phyloP scores from a whole-genome alignment of 2,888 invertebrate genomes.

The Ochropleura plecta region DNA sequence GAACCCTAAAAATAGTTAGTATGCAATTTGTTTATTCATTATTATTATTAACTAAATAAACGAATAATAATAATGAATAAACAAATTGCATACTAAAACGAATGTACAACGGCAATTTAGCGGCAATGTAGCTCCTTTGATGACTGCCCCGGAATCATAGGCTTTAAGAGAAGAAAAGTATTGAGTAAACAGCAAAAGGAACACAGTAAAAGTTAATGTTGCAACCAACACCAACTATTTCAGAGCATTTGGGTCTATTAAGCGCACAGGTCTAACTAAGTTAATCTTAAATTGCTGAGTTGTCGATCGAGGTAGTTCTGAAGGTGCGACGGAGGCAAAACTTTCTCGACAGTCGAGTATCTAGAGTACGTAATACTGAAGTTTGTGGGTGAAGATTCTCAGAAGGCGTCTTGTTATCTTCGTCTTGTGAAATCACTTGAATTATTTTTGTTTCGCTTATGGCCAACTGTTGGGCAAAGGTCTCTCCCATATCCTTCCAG shows the following conservation, averaged over 20 bases:
- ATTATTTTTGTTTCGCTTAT: slow-evolving; percentile 8
- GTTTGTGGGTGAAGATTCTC: slow-evolving; percentile 16
- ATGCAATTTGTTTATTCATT: too few species aligned
- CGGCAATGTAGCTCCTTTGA: too few species aligned
- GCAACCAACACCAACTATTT: background rate
- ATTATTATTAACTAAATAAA: too few species aligned
- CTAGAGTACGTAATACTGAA: slow-evolving; percentile 8
- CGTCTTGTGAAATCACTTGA: slow-evolving; percentile 3
- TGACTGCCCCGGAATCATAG: background rate
- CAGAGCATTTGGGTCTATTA: slow-evolving; percentile 25
- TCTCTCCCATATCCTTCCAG: too few species aligned
- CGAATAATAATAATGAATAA: too few species aligned
- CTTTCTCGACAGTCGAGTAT: slow-evolving; percentile 25
- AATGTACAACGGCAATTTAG: too few species aligned
- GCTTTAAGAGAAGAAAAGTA: background rate
- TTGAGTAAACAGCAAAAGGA: background rate
- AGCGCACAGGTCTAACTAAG: slow-evolving; percentile 34
- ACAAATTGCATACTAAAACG: too few species aligned
- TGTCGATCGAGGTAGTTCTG: slow-evolving; percentile 17
- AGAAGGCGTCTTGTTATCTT: background rate
- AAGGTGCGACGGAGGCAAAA: slow-evolving; percentile 28
- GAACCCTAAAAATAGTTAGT: too few species aligned
- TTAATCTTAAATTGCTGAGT: slow-evolving; percentile 37
- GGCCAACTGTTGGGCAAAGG: too few species aligned
- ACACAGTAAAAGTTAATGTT: background rate